Base-by-base conservation (phyloP, 2,797 vertebrate genomes). In the Characodon lateralis region DNA sequence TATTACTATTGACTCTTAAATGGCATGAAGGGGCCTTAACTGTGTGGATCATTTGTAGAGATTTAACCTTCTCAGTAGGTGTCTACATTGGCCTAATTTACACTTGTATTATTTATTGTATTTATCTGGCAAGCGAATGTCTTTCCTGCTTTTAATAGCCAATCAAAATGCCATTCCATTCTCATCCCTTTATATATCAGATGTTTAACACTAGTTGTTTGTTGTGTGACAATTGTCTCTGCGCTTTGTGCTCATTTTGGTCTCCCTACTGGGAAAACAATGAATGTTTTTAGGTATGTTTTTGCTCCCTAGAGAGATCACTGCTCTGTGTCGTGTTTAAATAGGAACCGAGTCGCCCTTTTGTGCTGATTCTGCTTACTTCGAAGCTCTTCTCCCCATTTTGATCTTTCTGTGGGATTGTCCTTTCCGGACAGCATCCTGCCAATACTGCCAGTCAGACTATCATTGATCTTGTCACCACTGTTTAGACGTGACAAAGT, bases 371-470 rank as follows among this genome's bases (percentile, higher is more conserved):
- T 73, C 16, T 68, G 20, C 61, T 61, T n/a, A 10, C 68, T 76
- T 73, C 51, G n/a, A 77, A 35, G 22, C 71, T 73, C 72, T 46
- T 39, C 39, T 66, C 51, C 70, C 59, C 0, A 2, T 43, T 55
- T 12, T 71, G 58, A 78, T 83, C 83, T 68, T 41, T 20, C 50
- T 22, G 20, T 22, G 43, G 70, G 72, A 76, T 83, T 77, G 78
- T 9, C 73, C 56, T 83, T 63, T 72, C 66, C 14, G 68, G 71
- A 71, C 55, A 56, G 55, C 28, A 18, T 3, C 75, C 71, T 77
- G 76, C 56, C 84, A 69, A 81, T 83, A 87, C 72, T 51, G 76
- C 72, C 85, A 76, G 31, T 82, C 88, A 72, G 66, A n/a, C 55
- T 0, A 22, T 39, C 77, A 85, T 83, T n/a, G 84, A 86, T 88